These are phyloP conservation scores for Saccopteryx leptura DNA, from an alignment of 2,113 vertebrate genomes.

Conservation along the genomic window DNA sequence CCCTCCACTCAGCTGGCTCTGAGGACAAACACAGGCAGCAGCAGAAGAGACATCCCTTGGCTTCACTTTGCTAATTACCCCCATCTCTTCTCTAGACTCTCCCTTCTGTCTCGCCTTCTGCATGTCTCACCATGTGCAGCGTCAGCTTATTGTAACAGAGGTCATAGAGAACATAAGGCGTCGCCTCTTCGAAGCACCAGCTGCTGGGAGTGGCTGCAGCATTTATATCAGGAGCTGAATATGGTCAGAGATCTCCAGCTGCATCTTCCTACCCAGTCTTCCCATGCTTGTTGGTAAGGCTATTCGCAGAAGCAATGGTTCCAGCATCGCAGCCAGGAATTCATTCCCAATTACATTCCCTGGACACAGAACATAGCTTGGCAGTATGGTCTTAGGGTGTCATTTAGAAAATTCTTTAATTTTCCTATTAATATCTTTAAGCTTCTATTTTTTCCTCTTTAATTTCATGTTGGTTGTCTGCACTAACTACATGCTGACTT, in stretches of 20 bases:
- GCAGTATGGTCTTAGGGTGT: not conserved
- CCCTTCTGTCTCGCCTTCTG: not conserved
- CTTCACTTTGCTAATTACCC: not conserved
- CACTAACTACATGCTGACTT: not conserved
- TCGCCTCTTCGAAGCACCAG: accelerated
- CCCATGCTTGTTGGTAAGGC: no score
- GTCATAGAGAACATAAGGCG: not conserved
- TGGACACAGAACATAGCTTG: not conserved
- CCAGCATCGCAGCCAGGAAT: not conserved
- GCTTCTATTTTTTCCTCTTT: not conserved
- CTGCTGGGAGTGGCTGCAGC: not conserved
- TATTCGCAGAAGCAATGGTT: not conserved
- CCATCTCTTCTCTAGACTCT: not conserved
- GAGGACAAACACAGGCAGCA: not conserved
- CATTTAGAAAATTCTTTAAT: not conserved
- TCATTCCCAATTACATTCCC: not conserved
- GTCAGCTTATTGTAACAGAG: no score
- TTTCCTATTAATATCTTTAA: not conserved
- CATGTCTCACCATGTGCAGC: not conserved
- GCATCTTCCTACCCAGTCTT: not conserved
- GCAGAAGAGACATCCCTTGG: no score
- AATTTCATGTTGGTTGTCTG: not conserved
- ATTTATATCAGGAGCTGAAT: not conserved
- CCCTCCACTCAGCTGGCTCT: not conserved
- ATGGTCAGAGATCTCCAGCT: not conserved